Percentiles rank a stretch among this genome's conserved stretches.
Evolutionary conservation across 1,140 invertebrate genomes (phyloP).

Genomic region (Idris sp.): DNA sequence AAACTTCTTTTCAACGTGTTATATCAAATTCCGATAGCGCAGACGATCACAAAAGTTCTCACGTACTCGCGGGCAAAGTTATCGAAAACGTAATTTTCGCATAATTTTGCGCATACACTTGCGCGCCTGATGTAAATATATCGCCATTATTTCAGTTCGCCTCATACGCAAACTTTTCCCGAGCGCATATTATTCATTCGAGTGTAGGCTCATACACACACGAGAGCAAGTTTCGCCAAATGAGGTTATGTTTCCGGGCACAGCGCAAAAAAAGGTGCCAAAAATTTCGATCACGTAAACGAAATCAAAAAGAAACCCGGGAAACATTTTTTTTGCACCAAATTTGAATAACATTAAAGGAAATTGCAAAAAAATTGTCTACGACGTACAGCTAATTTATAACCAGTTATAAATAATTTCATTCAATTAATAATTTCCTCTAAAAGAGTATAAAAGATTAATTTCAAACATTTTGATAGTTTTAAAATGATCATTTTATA

Average conservation of each 20-base stretch:
- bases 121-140: constrained; percentile 49
- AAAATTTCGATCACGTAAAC: constrained; percentile 31
- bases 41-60: constrained; percentile 39
- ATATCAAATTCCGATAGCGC: constrained; percentile 48
- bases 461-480: too few species aligned
- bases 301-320: constrained; percentile 14
- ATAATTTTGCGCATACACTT: constrained; percentile 45
- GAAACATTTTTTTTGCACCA: constrained; percentile 9
- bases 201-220: constrained; percentile 31
- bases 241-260: constrained; percentile 35
- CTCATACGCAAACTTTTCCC: constrained; percentile 36
- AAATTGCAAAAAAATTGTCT: constrained; percentile 2
- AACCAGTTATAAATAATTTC: too few species aligned
- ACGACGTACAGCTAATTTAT: too few species aligned
- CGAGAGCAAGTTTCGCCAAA: constrained; percentile 37
- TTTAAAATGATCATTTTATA: too few species aligned
- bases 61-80: constrained; percentile 40
- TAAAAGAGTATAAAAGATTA: too few species aligned
- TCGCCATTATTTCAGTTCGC: constrained; percentile 46
- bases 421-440: too few species aligned
- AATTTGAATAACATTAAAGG: constrained; percentile 16
- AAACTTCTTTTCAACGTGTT: constrained; percentile 29
- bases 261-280: neutral
- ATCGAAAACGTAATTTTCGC: constrained; percentile 44
- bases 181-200: constrained; percentile 38